These are phyloP conservation scores for Corythoichthys haematopterus DNA, from an alignment of 2,113 vertebrate species.

Conservation along the genomic window DNA sequence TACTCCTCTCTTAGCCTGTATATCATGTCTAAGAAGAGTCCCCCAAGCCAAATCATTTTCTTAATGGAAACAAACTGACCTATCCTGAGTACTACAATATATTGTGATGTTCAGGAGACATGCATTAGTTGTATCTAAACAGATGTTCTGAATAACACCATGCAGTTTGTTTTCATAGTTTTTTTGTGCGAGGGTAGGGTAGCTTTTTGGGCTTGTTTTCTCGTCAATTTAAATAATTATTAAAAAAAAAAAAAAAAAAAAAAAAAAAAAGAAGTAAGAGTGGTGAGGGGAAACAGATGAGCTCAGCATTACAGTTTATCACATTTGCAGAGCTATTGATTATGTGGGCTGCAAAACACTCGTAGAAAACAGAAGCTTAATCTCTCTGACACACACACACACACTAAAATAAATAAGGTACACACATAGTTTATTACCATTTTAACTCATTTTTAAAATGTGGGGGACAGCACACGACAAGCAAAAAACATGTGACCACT, in stretches of 20 bases:
- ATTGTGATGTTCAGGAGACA: conserved; percentile 16
- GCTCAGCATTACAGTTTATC: conserved; percentile 3
- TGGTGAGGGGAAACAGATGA: conserved; percentile 11
- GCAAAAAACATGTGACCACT: too few species aligned
- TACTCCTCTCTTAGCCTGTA: conserved; percentile 19
- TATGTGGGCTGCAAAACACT: conserved; percentile 15
- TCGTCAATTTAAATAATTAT: conserved; percentile 29
- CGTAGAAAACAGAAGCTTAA: neutral
- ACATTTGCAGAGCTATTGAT: conserved; percentile 33
- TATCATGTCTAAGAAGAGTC: conserved; percentile 38
- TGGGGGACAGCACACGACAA: too few species aligned
- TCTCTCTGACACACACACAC: too few species aligned
- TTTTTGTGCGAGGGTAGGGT: conserved; percentile 8
- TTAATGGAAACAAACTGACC: conserved; percentile 57
- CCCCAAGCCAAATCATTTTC: conserved; percentile 35
- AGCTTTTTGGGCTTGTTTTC: conserved; percentile 17
- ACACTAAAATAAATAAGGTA: too few species aligned
- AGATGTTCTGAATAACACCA: conserved; percentile 1
- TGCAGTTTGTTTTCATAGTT: neutral
- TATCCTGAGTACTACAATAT: conserved; percentile 18
- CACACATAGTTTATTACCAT: neutral
- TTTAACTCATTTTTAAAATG: too few species aligned
- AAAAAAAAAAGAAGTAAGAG: neutral
- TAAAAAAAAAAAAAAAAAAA: too few species aligned
- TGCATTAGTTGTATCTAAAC: conserved; percentile 28